phyloP scores from a whole-genome alignment of 2,797 vertebrate species.

The Enoplosus armatus region DNA sequence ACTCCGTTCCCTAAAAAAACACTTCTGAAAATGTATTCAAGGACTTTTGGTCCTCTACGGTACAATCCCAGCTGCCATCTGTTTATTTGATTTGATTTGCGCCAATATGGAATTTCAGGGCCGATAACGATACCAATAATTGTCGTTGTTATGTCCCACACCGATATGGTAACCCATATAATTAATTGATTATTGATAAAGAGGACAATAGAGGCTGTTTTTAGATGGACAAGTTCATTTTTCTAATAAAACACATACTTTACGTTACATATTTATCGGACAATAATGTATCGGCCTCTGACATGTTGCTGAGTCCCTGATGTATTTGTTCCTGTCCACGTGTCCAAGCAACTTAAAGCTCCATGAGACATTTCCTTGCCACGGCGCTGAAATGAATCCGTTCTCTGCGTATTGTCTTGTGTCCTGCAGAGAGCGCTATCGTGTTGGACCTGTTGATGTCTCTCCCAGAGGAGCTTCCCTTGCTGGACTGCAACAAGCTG shows the following conservation, averaged over 20 bases:
- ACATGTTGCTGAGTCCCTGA: neutral
- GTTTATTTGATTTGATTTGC: too few species aligned
- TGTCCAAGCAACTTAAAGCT: neutral
- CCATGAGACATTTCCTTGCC: neutral
- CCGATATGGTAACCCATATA: neutral
- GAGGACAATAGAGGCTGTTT: too few species aligned
- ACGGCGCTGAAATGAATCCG: rapidly evolving
- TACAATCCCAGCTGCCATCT: neutral
- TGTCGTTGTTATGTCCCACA: too few species aligned
- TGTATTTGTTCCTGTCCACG: neutral
- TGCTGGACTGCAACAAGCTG: conserved; percentile 77
- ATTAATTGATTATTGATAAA: too few species aligned
- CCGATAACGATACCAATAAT: neutral
- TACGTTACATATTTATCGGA: too few species aligned
- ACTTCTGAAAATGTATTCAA: too few species aligned
- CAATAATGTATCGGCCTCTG: neutral
- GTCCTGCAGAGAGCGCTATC: conserved; percentile 80
- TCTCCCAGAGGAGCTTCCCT: conserved; percentile 80
- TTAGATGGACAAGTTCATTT: too few species aligned
- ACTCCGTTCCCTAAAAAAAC: neutral
- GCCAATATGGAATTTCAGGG: neutral
- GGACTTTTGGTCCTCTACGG: too few species aligned
- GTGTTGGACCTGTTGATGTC: conserved; percentile 84
- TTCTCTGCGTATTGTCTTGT: neutral
- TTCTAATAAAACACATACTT: too few species aligned